Percentiles rank a stretch among this genome's conserved stretches.
Conservation (phyloP, 2,888 invertebrate genomes). For the Clunio marinus region DNA sequence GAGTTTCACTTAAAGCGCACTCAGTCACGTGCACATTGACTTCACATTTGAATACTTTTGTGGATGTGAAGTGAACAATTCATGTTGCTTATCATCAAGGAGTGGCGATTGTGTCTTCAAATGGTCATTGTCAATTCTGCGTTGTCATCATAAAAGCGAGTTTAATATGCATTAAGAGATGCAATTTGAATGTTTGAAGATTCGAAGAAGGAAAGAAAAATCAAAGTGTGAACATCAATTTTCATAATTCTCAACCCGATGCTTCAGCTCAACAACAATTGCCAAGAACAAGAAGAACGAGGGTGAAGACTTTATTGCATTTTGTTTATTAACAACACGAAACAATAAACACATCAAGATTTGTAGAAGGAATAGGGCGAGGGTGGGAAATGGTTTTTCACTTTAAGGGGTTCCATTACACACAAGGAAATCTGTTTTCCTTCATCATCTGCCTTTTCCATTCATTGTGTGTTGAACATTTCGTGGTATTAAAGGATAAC, state of each 20-base stretch:
- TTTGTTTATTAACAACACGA: slow-evolving; percentile 37
- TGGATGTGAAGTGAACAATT: too few relatives aligned
- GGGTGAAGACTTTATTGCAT: slow-evolving; percentile 39
- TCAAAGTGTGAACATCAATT: slow-evolving; percentile 19
- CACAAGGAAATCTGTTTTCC: slow-evolving; percentile 37
- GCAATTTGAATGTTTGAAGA: neutral
- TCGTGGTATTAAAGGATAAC: slow-evolving; percentile 38
- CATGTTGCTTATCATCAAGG: neutral
- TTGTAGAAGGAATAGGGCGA: neutral
- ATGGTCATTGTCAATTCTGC: neutral
- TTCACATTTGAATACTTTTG: slow-evolving; percentile 17
- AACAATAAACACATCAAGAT: slow-evolving; percentile 33
- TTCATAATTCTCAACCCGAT: neutral
- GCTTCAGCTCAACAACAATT: neutral
- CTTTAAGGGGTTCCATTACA: neutral
- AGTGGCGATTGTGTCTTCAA: slow-evolving; percentile 13
- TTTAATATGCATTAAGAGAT: neutral
- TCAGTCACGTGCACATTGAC: slow-evolving; percentile 6
- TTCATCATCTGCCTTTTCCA: neutral
- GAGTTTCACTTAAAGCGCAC: neutral
- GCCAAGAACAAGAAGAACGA: too few relatives aligned
- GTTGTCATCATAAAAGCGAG: neutral
- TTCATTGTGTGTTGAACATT: slow-evolving; percentile 25
- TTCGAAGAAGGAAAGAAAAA: neutral
- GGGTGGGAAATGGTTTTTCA: neutral